Conservation (phyloP, 2,888 invertebrate species). For the Deilephila elpenor region DNA sequence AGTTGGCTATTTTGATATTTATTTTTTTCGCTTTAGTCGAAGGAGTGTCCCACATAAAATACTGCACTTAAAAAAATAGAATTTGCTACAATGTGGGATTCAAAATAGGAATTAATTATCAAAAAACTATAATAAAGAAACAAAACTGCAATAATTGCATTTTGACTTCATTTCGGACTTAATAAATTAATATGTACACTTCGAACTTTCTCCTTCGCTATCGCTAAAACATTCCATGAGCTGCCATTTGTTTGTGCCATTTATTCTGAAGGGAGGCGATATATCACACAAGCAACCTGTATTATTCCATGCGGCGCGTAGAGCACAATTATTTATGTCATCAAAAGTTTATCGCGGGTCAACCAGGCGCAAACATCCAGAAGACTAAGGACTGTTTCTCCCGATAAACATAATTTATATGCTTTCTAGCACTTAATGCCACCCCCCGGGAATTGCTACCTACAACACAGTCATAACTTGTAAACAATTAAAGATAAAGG, state of each 20-base stretch:
- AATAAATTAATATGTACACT: neutral
- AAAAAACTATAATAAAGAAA: no score
- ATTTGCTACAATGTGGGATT: no score
- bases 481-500: conserved; percentile 6
- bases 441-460: conserved; percentile 36
- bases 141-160: no score
- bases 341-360: conserved; percentile 80
- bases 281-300: conserved; percentile 52
- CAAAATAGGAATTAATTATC: no score
- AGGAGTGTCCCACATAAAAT: no score
- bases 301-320: conserved; percentile 70
- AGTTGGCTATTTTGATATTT: no score
- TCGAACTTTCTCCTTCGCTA: neutral
- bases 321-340: conserved; percentile 73
- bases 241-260: conserved; percentile 16
- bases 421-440: conserved; percentile 46
- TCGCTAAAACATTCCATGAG: conserved; percentile 25
- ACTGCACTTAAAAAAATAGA: no score
- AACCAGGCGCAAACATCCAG: conserved; percentile 68
- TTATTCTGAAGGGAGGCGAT: conserved; percentile 32
- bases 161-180: no score
- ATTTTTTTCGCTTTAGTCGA: no score
- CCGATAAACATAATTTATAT: conserved; percentile 65
- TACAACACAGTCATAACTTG: conserved; percentile 7
- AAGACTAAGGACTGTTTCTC: conserved; percentile 57